Evolutionary conservation across 2,113 vertebrate species (phyloP).

Genomic region (Lipotes vexillifer): DNA sequence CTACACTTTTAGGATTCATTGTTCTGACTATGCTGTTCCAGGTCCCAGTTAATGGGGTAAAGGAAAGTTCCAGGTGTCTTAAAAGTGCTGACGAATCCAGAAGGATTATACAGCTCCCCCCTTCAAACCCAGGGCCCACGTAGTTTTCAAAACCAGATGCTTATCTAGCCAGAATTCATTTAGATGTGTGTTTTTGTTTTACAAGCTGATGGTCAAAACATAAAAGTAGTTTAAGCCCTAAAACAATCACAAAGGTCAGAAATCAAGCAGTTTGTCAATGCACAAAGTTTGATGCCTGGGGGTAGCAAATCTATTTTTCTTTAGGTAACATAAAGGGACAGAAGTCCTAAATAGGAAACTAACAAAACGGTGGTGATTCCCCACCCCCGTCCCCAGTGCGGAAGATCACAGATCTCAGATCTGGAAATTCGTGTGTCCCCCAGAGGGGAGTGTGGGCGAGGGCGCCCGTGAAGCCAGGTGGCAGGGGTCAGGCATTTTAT

Average conservation of each 20-base stretch:
- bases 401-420: background rate
- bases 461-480: fast-evolving
- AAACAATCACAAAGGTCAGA: slow-evolving; percentile 66
- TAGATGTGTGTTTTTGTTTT: slow-evolving; percentile 76
- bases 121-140: slow-evolving; percentile 53
- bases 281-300: slow-evolving; percentile 49
- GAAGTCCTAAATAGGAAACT: slow-evolving; percentile 14
- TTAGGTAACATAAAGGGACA: slow-evolving; percentile 24
- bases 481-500: fast-evolving
- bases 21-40: fast-evolving
- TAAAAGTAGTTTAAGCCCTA: slow-evolving; percentile 59
- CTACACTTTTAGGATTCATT: background rate
- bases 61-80: background rate
- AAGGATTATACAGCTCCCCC: slow-evolving; percentile 3
- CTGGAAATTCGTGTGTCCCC: background rate
- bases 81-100: slow-evolving; percentile 17
- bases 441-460: fast-evolving
- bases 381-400: background rate
- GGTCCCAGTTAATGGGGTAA: background rate
- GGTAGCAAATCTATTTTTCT: slow-evolving; percentile 49
- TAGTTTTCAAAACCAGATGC: slow-evolving; percentile 66
- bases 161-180: slow-evolving; percentile 74
- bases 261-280: slow-evolving; percentile 53
- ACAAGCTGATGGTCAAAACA: slow-evolving; percentile 64
- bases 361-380: fast-evolving